A percentile compares a stretch with the other conserved stretches of the same genome.
phyloP scores from a whole-genome alignment of 1,140 invertebrate genomes.

The Dendrolimus kikuchii region DNA sequence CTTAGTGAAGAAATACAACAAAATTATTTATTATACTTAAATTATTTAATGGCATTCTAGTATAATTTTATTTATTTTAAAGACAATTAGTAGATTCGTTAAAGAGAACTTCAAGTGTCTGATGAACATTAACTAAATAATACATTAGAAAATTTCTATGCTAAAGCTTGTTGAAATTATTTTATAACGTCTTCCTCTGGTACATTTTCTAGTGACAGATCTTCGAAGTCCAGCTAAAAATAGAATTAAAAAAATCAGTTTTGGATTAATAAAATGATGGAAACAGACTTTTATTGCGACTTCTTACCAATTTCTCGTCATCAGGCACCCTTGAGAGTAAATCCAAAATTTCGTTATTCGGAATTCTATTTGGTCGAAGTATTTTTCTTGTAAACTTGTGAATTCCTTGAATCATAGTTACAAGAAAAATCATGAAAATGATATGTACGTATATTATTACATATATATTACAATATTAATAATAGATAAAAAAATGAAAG shows the following conservation, averaged over 20 bases:
- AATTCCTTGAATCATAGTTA: conserved; percentile 61
- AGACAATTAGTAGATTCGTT: too few species aligned
- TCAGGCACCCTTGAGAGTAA: conserved; percentile 95
- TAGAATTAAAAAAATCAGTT: neutral
- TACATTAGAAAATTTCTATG: neutral
- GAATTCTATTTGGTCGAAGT: conserved; percentile 90
- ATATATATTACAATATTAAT: too few species aligned
- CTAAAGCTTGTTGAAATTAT: conserved; percentile 12
- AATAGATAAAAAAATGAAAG: too few species aligned
- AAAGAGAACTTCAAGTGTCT: too few species aligned
- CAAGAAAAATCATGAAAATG: too few species aligned
- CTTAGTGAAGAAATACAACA: too few species aligned
- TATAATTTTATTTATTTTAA: too few species aligned
- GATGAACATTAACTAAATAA: neutral
- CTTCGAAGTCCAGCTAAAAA: conserved; percentile 40
- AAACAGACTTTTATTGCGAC: neutral
- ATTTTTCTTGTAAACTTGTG: conserved; percentile 97
- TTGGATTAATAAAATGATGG: too few species aligned
- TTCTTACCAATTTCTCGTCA: conserved; percentile 88
- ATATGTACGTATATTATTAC: too few species aligned
- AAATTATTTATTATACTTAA: too few species aligned
- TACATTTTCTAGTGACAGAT: conserved; percentile 30
- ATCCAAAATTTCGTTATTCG: conserved; percentile 97
- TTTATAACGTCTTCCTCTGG: conserved; percentile 29
- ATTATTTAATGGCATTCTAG: too few species aligned